Evolutionary conservation across 2,797 vertebrate species (phyloP).

Genomic region (Hemitrygon akajei): DNA sequence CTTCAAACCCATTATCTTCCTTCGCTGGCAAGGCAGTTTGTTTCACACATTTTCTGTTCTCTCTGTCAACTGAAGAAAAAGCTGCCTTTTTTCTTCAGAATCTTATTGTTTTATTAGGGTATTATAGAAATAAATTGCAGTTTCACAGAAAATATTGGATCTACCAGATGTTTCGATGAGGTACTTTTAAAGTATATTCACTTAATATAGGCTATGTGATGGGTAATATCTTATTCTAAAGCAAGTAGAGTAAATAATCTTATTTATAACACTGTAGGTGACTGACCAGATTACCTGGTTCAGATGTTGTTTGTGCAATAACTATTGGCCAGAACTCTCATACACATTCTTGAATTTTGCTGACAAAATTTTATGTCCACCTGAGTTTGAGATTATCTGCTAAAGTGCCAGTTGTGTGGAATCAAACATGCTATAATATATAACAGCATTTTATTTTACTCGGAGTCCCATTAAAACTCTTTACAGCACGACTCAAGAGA

Average conservation of each 20-base stretch:
- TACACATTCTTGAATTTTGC: background rate
- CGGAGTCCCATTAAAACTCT: no score
- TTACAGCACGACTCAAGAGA: no score
- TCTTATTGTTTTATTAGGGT: background rate
- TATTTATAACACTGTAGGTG: background rate
- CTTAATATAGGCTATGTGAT: background rate
- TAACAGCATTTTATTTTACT: no score
- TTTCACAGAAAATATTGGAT: background rate
- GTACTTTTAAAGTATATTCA: background rate
- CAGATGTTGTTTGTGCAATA: no score
- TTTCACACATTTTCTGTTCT: background rate
- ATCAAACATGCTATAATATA: no score
- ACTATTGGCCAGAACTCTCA: background rate
- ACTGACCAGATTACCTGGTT: background rate
- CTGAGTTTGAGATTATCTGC: background rate
- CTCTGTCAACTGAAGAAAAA: background rate
- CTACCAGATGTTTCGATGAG: background rate
- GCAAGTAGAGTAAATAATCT: no score
- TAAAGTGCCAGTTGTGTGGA: no score
- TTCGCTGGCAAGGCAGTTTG: background rate
- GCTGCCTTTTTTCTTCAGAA: background rate
- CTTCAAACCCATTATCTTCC: background rate
- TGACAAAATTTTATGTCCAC: background rate
- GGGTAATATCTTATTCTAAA: background rate
- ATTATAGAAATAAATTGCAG: background rate